Percentiles rank a stretch among this genome's conserved stretches.
phyloP scores from a whole-genome alignment of 2,888 invertebrate genomes.

The Selenia dentaria region DNA sequence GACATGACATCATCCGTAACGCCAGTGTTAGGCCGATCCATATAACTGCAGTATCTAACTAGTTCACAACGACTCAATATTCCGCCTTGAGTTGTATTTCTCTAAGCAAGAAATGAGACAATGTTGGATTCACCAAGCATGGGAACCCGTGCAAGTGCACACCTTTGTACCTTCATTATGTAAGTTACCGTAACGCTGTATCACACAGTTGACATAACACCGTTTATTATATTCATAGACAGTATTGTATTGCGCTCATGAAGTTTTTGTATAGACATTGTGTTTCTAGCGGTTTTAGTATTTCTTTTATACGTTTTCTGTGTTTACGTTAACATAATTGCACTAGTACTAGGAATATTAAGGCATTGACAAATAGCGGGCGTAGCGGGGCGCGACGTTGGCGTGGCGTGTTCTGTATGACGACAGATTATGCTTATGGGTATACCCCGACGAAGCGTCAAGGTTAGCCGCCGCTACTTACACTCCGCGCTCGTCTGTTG shows the following conservation, averaged over 20 bases:
- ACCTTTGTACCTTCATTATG: slow-evolving; percentile 52
- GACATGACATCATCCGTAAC: slow-evolving; percentile 26
- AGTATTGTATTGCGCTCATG: not conserved
- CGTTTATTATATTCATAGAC: slow-evolving; percentile 30
- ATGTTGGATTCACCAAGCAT: slow-evolving; percentile 58
- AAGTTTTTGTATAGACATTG: slow-evolving; percentile 1
- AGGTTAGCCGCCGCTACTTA: too few relatives aligned
- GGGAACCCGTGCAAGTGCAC: slow-evolving; percentile 71
- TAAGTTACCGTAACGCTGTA: slow-evolving; percentile 33
- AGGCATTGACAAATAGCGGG: too few relatives aligned
- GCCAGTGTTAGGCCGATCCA: slow-evolving; percentile 8
- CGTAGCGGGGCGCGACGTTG: too few relatives aligned
- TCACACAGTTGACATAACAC: slow-evolving; percentile 43
- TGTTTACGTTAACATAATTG: too few relatives aligned
- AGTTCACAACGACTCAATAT: slow-evolving; percentile 39
- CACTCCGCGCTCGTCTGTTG: too few relatives aligned
- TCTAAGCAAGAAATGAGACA: slow-evolving; percentile 56
- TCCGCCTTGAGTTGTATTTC: slow-evolving; percentile 14
- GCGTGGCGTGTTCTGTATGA: too few relatives aligned
- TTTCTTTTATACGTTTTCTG: too few relatives aligned
- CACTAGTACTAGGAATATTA: too few relatives aligned
- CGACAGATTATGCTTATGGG: too few relatives aligned
- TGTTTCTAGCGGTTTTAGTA: too few relatives aligned
- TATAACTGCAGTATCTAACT: slow-evolving; percentile 35
- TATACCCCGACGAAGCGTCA: too few relatives aligned